Evolutionary conservation across 2,113 vertebrate genomes (phyloP).

Genomic region (Callithrix jacchus): DNA sequence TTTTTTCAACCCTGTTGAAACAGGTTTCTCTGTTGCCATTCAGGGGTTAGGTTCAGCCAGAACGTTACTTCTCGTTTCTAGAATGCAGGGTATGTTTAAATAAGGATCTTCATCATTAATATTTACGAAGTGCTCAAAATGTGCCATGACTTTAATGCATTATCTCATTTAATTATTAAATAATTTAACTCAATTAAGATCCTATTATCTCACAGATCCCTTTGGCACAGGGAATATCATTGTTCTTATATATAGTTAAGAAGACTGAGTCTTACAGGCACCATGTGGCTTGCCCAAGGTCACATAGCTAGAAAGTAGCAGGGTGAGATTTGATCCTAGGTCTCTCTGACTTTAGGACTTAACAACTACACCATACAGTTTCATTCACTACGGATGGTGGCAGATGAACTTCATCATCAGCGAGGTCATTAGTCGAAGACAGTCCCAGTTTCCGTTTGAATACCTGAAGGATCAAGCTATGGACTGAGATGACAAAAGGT

Average conservation of each 20-base stretch:
- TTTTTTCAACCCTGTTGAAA: not conserved
- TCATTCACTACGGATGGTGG: not conserved
- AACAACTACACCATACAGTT: not conserved
- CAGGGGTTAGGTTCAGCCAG: not conserved
- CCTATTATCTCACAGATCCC: not conserved
- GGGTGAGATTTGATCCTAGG: not conserved
- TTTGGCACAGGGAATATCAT: not conserved
- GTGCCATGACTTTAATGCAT: not conserved
- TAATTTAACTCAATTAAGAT: not conserved
- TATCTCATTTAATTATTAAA: constrained; percentile 9
- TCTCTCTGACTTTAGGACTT: not conserved
- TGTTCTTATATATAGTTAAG: not conserved
- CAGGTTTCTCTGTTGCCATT: not conserved
- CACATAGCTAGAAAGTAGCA: not conserved
- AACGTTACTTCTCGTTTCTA: not conserved
- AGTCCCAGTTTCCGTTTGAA: not conserved
- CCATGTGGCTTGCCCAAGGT: not conserved
- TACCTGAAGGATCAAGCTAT: not conserved
- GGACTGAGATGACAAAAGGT: not conserved
- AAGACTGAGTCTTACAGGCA: not conserved
- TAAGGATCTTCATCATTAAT: not conserved
- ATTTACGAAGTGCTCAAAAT: not conserved
- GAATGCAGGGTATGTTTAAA: not conserved
- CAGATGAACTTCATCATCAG: not conserved
- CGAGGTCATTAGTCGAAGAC: not conserved